phyloP scores from a whole-genome alignment of 2,113 vertebrate species.

The Lipophrys pholis region DNA sequence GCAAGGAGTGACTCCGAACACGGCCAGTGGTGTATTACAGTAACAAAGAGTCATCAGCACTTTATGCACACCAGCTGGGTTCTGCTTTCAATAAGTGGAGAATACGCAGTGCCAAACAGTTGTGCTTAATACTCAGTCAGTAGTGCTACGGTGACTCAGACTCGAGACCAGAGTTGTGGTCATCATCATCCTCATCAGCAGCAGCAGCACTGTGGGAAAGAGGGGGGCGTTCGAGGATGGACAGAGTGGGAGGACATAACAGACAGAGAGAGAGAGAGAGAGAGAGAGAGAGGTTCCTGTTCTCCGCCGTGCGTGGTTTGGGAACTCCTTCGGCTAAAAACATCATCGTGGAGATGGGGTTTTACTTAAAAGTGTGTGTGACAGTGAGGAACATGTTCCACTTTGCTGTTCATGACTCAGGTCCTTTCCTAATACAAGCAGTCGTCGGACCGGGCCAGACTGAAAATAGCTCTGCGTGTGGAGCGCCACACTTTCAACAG shows the following conservation, averaged over 20 bases:
- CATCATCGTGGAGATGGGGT: slow-evolving; percentile 31
- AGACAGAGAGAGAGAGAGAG: too few species aligned
- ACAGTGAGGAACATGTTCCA: slow-evolving; percentile 62
- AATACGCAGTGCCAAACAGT: slow-evolving; percentile 49
- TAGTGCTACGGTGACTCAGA: slow-evolving; percentile 44
- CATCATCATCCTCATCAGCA: slow-evolving; percentile 14
- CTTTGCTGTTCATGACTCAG: slow-evolving; percentile 59
- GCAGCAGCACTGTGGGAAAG: slow-evolving; percentile 70
- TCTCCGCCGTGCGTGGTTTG: slow-evolving; percentile 23
- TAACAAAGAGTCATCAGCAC: slow-evolving; percentile 54
- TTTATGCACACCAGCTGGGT: slow-evolving; percentile 54
- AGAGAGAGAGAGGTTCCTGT: too few species aligned
- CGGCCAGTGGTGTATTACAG: slow-evolving; percentile 33
- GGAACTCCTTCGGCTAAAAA: slow-evolving; percentile 62
- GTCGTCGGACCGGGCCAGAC: slow-evolving; percentile 35
- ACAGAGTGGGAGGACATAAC: slow-evolving; percentile 30
- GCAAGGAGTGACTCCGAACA: slow-evolving; percentile 3
- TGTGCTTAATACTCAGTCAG: slow-evolving; percentile 49
- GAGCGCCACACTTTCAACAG: slow-evolving; percentile 56
- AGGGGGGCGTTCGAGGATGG: slow-evolving; percentile 63
- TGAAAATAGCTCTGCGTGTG: slow-evolving; percentile 58
- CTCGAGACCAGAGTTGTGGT: slow-evolving; percentile 2
- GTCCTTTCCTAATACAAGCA: slow-evolving; percentile 46
- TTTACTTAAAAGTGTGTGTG: slow-evolving; percentile 36
- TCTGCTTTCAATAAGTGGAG: slow-evolving; percentile 12